Percentiles rank a stretch among this genome's conserved stretches.
phyloP scores from a whole-genome alignment of 37 sponge, comb jelly and placozoan genomes.

The Corticium candelabrum region DNA sequence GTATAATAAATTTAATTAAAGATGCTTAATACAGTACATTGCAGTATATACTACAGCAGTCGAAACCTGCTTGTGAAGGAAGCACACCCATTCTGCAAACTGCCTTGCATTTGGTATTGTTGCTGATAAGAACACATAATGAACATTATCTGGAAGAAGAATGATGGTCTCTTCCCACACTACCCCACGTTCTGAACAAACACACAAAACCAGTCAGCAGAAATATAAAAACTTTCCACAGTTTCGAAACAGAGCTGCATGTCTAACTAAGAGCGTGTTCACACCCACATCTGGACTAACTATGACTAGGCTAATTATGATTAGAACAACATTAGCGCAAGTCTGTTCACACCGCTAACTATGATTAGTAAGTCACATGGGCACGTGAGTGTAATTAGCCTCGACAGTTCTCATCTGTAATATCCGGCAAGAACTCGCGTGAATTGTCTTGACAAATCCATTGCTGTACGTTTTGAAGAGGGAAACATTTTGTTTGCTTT shows the following conservation, averaged over 20 bases:
- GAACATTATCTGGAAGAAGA: slow-evolving; percentile 90
- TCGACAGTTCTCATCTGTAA: too few species aligned
- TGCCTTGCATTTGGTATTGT: slow-evolving; percentile 96
- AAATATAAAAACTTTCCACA: background rate
- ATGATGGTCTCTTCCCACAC: slow-evolving; percentile 99
- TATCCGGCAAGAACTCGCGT: too few species aligned
- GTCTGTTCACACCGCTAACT: too few species aligned
- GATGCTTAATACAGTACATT: background rate
- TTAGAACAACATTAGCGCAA: too few species aligned
- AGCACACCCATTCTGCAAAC: slow-evolving; percentile 96
- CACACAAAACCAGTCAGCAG: slow-evolving; percentile 10
- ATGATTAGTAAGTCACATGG: too few species aligned
- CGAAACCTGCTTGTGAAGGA: slow-evolving; percentile 74
- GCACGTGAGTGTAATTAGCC: too few species aligned
- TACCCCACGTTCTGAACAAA: slow-evolving; percentile 82
- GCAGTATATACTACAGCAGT: background rate
- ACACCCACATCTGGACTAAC: too few species aligned
- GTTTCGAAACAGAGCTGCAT: background rate
- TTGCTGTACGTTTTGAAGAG: too few species aligned
- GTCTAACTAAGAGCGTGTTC: too few species aligned
- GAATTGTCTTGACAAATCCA: too few species aligned
- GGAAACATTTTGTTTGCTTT: too few species aligned
- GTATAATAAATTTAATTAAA: background rate
- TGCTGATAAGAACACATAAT: slow-evolving; percentile 97
- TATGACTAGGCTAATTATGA: too few species aligned